These are phyloP conservation scores for Platysteira castanea DNA, from an alignment of 2,113 vertebrate species.

Conservation along the genomic window DNA sequence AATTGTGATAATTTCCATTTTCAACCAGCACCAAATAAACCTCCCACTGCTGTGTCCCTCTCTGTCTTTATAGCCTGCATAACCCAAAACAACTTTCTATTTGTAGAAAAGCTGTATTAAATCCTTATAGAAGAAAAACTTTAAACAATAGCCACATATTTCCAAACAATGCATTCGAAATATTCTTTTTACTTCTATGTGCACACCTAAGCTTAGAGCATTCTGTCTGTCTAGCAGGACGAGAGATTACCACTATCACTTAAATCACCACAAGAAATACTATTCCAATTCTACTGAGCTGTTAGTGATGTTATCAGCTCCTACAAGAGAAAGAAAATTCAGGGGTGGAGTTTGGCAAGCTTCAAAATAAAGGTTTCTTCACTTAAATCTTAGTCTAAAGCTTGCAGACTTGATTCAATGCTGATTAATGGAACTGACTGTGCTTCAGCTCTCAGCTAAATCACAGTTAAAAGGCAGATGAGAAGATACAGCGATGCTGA, in stretches of 20 bases:
- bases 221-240: background rate
- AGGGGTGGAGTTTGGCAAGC: background rate
- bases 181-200: background rate
- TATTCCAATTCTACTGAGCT: background rate
- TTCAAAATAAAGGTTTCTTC: background rate
- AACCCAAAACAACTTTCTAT: background rate
- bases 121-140: background rate
- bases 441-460: background rate
- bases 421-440: background rate
- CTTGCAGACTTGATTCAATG: background rate
- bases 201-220: background rate
- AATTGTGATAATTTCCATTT: slow-evolving; percentile 4
- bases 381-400: background rate
- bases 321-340: background rate
- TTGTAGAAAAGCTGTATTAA: background rate
- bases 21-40: background rate
- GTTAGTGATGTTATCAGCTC: background rate
- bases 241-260: background rate
- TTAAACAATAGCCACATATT: background rate
- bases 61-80: background rate
- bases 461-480: background rate
- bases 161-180: background rate
- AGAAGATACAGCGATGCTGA: background rate
- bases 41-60: background rate
- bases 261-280: background rate